phyloP scores from a whole-genome alignment of 2,113 vertebrate species.

The Anhinga rufa region DNA sequence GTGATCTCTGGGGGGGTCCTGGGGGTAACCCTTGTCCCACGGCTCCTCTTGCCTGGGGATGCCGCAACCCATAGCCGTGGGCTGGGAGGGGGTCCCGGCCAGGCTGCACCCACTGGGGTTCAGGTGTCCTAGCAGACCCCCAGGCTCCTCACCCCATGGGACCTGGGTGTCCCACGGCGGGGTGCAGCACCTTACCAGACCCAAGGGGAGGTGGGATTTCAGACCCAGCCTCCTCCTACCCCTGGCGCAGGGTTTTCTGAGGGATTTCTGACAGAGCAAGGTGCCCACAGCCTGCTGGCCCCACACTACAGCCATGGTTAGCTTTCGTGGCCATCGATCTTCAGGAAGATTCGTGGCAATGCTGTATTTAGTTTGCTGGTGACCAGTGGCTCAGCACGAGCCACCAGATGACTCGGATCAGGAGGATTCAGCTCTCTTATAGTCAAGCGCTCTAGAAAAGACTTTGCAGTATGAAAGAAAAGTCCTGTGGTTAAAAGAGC shows the following conservation, averaged over 20 bases:
- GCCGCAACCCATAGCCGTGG: rapidly evolving
- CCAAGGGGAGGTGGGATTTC: background rate
- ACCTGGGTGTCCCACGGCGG: rapidly evolving
- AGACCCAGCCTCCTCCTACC: background rate
- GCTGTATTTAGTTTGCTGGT: background rate
- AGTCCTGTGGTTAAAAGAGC: background rate
- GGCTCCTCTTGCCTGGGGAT: no score
- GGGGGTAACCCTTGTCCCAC: rapidly evolving
- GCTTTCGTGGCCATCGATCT: rapidly evolving
- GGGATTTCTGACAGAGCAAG: background rate
- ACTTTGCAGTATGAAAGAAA: background rate
- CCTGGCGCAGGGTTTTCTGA: rapidly evolving
- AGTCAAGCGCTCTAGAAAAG: background rate
- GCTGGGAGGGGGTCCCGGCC: background rate
- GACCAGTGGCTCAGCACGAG: rapidly evolving
- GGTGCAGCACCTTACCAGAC: background rate
- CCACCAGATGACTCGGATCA: background rate
- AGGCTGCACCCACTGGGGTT: background rate
- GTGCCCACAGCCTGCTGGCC: background rate
- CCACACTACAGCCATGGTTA: rapidly evolving
- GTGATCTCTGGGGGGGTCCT: background rate
- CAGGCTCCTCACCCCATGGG: rapidly evolving
- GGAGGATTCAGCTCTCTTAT: background rate
- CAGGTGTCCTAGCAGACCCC: background rate
- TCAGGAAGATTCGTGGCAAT: background rate